Evolutionary conservation across 2,113 vertebrate genomes (phyloP).

Genomic region (Oncorhynchus tshawytscha): DNA sequence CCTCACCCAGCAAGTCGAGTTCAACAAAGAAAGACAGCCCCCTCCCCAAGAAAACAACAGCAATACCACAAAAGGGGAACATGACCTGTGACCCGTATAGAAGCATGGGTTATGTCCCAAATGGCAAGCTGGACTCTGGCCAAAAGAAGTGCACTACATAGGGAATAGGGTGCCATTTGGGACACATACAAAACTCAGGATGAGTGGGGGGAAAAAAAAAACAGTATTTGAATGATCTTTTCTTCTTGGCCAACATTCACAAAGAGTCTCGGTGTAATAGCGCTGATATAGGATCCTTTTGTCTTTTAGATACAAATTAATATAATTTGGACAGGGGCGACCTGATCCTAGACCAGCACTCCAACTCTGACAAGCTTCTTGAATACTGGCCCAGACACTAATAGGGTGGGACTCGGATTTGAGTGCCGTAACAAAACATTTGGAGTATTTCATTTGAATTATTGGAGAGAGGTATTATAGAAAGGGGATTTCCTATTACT

Average conservation of each 20-base stretch:
- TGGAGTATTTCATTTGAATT: neutral
- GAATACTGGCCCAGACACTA: no score
- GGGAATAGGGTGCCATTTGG: no score
- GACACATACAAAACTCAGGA: neutral
- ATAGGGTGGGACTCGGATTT: no score
- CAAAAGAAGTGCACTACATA: no score
- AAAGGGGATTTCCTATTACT: neutral
- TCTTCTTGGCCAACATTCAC: neutral
- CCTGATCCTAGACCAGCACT: no score
- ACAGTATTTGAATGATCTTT: slow-evolving; percentile 37
- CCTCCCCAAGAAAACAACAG: slow-evolving; percentile 53
- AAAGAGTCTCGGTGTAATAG: no score
- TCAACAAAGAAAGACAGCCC: slow-evolving; percentile 65
- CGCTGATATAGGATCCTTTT: no score
- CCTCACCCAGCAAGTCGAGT: slow-evolving; percentile 36
- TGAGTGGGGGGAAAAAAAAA: neutral
- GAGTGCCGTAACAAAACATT: neutral
- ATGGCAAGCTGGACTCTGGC: no score
- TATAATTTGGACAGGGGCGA: no score
- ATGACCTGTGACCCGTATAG: slow-evolving; percentile 60
- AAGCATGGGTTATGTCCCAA: neutral
- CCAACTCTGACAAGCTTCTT: no score
- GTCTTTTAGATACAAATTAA: no score
- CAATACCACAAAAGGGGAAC: slow-evolving; percentile 49
- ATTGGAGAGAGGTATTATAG: neutral